Base-by-base conservation (phyloP, 2,888 invertebrate genomes). In the Lepidonotus clava region DNA sequence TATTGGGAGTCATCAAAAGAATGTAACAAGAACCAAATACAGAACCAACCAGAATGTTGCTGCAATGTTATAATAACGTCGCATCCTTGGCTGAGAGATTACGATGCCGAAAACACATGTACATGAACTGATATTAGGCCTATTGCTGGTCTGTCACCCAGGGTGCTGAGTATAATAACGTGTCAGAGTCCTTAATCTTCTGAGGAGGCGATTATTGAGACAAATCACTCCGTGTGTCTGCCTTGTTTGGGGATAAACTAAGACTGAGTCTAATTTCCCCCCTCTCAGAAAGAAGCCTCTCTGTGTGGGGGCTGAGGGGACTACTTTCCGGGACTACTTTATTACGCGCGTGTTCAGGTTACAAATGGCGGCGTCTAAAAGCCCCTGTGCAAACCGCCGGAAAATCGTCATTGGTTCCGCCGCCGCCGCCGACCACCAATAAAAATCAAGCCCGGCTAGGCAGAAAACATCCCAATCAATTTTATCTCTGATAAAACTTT, bases 401-500 rank as follows among this genome's bases (percentile, higher is more conserved):
- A 80, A 80, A 80, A 80, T 80, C 80, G 80, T 18, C 51, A 80
- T 41, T 80, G 80, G 32, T 80, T 80, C 80, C 80, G 46, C 46
- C 24, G 1, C 46, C n/a, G 46, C 6, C 1, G 46, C 14, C 46
- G 8, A 14, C 11, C 32, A 66, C 6, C 24, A 41, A 80, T 71
- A 71, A 80, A 80, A 80, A 1, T 34, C 8, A 40, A 51, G 34
- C 11, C 24, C 46, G 28, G 51, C 11, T 11, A 6, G 32, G 46
- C 46, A 80, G 41, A 46, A 80, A 80, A 46, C 34, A 46, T 80
- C 80, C 80, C 80, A 80, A 80, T 80, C 80, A 80, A 80, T 80
- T 80, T 80, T 46, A 80, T 80, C 80, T n/a, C 32, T 80, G 80
- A 80, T 80, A 46, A 80, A 80, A 80, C 46, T 80, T 80, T 40